Base-by-base conservation (phyloP, 1,140 invertebrate genomes). In the Pachyrhynchus sulphureomaculatus region DNA sequence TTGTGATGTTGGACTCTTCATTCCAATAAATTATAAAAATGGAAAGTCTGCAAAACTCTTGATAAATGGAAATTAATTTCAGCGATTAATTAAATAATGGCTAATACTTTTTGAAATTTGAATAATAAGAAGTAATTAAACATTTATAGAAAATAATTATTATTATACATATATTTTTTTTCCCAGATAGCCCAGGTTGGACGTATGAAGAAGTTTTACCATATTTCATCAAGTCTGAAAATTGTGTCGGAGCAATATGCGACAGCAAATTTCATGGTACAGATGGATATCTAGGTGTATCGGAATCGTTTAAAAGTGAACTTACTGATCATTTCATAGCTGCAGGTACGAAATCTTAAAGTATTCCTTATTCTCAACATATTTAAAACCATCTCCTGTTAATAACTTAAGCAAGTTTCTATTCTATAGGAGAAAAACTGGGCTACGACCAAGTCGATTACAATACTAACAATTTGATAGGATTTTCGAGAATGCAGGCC, bases 401-500 rank as follows among this genome's bases (percentile, higher is more conserved):
- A n/a, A n/a, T n/a, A n/a, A n/a, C n/a, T n/a, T n/a, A n/a, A n/a
- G n/a, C n/a, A n/a, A n/a, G n/a, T n/a, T n/a, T n/a, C n/a, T n/a
- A n/a, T n/a, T n/a, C n/a, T n/a, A n/a, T 82, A 9, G 86, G 84
- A 8, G 63, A 69, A 70, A 74, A 81, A 44, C 67, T 85, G 13
- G 84, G 84, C 8, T 78, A 82, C 67, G 69, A 81, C 24, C 72
- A 61, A 32, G 48, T 64, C 17, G 68, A 70, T 32, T 70, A 70
- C 34, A 69, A 69, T 39, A 55, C 55, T 76, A 84, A 87, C 48
- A 73, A 77, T 5, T 80, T 82, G 49, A 79, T 82, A 2, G 88
- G 86, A 29, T 83, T 86, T 21, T 82, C 82, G 1, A 82, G 81
- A 48, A 68, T 87, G 34, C 85, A 89, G 66, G 76, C 83, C 1